A percentile compares a stretch with the other conserved stretches of the same genome.
phyloP scores from a whole-genome alignment of 2,888 invertebrate species.

The Melanotus villosus region DNA sequence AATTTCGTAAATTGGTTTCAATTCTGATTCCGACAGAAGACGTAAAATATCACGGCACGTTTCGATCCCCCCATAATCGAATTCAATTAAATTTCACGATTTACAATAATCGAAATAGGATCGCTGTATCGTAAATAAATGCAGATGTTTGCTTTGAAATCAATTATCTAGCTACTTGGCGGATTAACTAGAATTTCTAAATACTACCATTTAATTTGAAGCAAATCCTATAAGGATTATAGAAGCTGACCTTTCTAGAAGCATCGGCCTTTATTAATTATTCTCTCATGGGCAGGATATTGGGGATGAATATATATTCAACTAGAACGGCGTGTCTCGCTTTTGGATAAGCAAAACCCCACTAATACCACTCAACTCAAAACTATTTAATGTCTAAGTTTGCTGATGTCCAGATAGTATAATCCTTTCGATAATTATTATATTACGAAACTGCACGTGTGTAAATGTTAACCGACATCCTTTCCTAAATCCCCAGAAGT shows the following conservation, averaged over 20 bases:
- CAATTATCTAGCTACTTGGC: constrained; percentile 3
- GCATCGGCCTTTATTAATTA: constrained; percentile 30
- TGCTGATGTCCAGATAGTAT: neutral
- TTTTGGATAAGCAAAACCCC: neutral
- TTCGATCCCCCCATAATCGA: too few relatives aligned
- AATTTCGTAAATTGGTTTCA: constrained; percentile 4
- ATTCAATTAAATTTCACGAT: too few relatives aligned
- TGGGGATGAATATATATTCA: constrained; percentile 13
- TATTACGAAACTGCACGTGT: too few relatives aligned
- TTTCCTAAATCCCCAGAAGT: too few relatives aligned
- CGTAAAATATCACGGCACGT: neutral
- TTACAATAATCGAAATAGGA: too few relatives aligned
- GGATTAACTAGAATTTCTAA: constrained; percentile 15
- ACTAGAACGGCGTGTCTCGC: neutral
- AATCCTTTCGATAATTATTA: too few relatives aligned
- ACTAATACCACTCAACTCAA: neutral
- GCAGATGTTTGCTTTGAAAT: neutral
- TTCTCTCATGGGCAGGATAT: constrained; percentile 23
- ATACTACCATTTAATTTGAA: constrained; percentile 14
- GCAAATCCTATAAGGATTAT: constrained; percentile 22
- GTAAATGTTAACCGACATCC: too few relatives aligned
- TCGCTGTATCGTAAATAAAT: too few relatives aligned
- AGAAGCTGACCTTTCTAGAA: constrained; percentile 14
- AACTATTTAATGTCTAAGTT: constrained; percentile 19
- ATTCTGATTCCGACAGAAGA: constrained; percentile 1